phyloP scores from a whole-genome alignment of 2,113 vertebrate species.

The Tor tambroides region DNA sequence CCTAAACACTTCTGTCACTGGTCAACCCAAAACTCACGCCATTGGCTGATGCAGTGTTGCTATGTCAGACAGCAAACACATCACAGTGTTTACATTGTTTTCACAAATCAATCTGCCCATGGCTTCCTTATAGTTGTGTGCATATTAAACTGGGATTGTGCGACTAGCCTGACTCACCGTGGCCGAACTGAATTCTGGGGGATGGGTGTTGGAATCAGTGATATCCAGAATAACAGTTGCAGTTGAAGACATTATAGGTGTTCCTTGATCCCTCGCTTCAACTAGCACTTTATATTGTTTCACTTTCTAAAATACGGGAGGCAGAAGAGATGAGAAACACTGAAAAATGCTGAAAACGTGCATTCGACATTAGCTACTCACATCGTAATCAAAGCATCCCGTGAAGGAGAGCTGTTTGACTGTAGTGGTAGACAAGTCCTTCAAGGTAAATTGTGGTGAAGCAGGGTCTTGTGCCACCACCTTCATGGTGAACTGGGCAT shows the following conservation, averaged over 20 bases:
- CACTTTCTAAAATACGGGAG: slow-evolving; percentile 66
- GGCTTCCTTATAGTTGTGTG: neutral
- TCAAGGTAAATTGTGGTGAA: slow-evolving; percentile 62
- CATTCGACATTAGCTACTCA: slow-evolving; percentile 48
- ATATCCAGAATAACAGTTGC: slow-evolving; percentile 67
- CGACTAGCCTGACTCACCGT: slow-evolving; percentile 40
- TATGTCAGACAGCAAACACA: neutral
- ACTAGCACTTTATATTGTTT: slow-evolving; percentile 67
- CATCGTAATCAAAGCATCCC: slow-evolving; percentile 81
- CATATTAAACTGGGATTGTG: neutral
- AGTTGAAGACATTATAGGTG: slow-evolving; percentile 65
- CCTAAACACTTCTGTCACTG: neutral
- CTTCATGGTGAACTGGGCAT: slow-evolving; percentile 73
- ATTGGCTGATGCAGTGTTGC: neutral
- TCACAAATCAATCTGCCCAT: neutral
- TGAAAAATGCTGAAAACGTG: neutral
- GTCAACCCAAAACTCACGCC: neutral
- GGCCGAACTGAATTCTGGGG: slow-evolving; percentile 68
- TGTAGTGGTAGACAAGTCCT: neutral
- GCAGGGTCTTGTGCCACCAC: slow-evolving; percentile 68
- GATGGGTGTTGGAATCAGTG: slow-evolving; percentile 74
- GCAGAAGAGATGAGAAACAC: neutral
- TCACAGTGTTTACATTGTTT: neutral
- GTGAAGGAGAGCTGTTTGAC: slow-evolving; percentile 60
- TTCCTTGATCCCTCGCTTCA: slow-evolving; percentile 71